Evolutionary conservation across 2,888 invertebrate species (phyloP).

Genomic region (Morinoia aosen): DNA sequence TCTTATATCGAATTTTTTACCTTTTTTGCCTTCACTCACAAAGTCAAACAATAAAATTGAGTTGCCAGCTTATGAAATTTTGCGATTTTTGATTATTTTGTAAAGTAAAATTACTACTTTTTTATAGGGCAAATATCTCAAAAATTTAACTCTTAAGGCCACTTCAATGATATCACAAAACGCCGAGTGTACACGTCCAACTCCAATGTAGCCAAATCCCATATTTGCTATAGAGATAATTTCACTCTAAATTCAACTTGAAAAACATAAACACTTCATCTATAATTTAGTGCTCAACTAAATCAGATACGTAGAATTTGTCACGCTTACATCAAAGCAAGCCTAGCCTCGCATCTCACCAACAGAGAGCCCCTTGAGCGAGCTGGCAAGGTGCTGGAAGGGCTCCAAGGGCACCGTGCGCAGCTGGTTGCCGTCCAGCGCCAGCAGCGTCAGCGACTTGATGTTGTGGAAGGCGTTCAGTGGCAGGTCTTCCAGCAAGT

Average conservation of each 20-base stretch:
- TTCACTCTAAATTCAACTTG: too few species aligned
- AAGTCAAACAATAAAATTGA: neutral
- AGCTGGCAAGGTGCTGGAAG: conserved; percentile 83
- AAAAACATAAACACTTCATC: too few species aligned
- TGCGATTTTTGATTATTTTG: neutral
- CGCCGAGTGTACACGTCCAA: neutral
- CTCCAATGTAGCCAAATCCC: neutral
- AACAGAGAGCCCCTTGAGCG: conserved; percentile 86
- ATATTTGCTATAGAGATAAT: neutral
- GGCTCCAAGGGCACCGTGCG: conserved; percentile 86
- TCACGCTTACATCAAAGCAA: too few species aligned
- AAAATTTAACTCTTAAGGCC: neutral
- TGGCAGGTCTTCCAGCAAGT: conserved; percentile 86
- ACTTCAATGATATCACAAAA: neutral
- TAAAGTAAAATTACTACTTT: neutral
- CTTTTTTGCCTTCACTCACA: neutral
- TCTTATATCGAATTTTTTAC: neutral
- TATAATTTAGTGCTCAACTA: too few species aligned
- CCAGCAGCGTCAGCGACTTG: conserved; percentile 87
- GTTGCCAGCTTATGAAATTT: neutral
- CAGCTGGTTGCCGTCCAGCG: conserved; percentile 91
- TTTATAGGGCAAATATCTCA: neutral
- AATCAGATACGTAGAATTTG: too few species aligned
- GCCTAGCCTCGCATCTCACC: conserved; percentile 70
- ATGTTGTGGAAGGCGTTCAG: conserved; percentile 84